A percentile compares a stretch with the other conserved stretches of the same genome.
These are phyloP conservation scores for Toxotes jaculatrix DNA, from an alignment of 2,113 vertebrate genomes.

Conservation along the genomic window DNA sequence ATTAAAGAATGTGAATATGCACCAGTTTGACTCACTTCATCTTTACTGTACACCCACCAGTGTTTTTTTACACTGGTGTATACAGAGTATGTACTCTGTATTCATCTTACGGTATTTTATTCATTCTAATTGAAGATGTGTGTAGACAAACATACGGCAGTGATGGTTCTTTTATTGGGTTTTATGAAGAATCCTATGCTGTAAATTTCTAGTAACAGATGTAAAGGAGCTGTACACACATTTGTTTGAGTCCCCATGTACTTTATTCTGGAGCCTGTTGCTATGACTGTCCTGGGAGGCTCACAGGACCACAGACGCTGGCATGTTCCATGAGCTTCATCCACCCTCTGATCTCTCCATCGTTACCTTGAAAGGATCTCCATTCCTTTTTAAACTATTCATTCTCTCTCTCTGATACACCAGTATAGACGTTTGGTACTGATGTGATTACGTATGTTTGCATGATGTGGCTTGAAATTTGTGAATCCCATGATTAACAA, in stretches of 20 bases:
- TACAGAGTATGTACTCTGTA: neutral
- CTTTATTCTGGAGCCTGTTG: neutral
- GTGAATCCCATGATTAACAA: constrained; percentile 5
- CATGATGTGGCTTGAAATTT: constrained; percentile 52
- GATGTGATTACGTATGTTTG: constrained; percentile 36
- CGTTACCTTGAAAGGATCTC: neutral
- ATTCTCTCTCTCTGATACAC: constrained; percentile 9
- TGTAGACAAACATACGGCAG: neutral
- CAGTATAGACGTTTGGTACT: neutral
- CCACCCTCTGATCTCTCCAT: neutral
- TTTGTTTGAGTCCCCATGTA: constrained; percentile 5
- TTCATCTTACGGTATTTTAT: neutral
- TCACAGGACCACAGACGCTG: constrained; percentile 1
- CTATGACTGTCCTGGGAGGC: neutral
- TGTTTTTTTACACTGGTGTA: constrained; percentile 10
- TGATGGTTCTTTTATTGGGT: constrained; percentile 3
- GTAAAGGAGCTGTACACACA: constrained; percentile 14
- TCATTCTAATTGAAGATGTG: neutral
- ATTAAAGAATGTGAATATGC: constrained; percentile 55
- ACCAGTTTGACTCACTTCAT: constrained; percentile 42
- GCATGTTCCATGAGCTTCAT: constrained; percentile 24
- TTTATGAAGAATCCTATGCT: neutral
- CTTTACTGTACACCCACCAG: constrained; percentile 14
- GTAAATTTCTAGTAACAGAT: constrained; percentile 5
- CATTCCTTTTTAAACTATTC: neutral